These are phyloP conservation scores for Xestoiulus laeticollis DNA, from an alignment of 2,888 invertebrate species.

Conservation along the genomic window DNA sequence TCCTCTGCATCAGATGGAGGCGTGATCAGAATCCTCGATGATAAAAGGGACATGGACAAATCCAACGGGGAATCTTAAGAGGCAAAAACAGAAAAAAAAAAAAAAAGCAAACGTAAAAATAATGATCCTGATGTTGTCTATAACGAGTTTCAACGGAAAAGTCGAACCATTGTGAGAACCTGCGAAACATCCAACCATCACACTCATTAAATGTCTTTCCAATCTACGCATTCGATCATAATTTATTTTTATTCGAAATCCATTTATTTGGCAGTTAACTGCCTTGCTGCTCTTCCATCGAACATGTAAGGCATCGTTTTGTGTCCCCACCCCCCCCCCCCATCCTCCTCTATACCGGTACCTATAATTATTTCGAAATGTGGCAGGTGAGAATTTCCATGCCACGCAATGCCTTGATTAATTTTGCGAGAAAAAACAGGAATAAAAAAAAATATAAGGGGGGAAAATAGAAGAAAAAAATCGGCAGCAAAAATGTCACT, in stretches of 20 bases:
- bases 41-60: constrained; percentile 81
- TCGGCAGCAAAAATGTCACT: constrained; percentile 25
- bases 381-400: constrained; percentile 34
- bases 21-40: constrained; percentile 65
- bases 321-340: too few species aligned
- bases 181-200: constrained; percentile 16
- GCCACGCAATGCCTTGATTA: constrained; percentile 33
- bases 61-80: constrained; percentile 81
- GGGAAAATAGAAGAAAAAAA: neutral
- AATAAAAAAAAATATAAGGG: neutral
- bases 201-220: constrained; percentile 18
- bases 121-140: constrained; percentile 27
- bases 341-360: neutral
- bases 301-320: neutral
- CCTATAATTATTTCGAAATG: constrained; percentile 27
- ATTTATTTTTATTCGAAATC: constrained; percentile 41
- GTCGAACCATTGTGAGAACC: neutral
- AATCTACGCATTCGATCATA: constrained; percentile 41
- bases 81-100: constrained; percentile 57
- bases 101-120: constrained; percentile 47
- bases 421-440: neutral
- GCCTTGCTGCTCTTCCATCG: constrained; percentile 10
- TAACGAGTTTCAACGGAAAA: constrained; percentile 45
- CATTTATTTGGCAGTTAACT: constrained; percentile 37
- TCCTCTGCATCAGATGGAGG: constrained; percentile 52